Conservation (phyloP, 2,797 vertebrate species). For the Mormyrus hasselquistii region DNA sequence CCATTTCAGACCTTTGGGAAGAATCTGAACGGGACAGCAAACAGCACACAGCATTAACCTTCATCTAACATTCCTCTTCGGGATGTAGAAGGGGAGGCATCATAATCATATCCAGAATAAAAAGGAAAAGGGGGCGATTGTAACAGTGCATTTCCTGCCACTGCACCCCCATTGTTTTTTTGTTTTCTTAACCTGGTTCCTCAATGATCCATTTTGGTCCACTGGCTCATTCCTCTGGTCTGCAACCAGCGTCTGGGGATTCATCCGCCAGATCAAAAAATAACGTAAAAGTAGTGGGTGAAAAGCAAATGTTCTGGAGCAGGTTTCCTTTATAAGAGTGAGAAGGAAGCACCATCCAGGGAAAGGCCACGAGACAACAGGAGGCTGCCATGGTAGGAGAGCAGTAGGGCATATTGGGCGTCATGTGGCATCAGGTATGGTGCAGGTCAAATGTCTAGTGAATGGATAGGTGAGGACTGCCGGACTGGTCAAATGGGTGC, state of each 20-base stretch:
- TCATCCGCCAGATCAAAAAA: neutral
- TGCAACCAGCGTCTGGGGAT: constrained; percentile 20
- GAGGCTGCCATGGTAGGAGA: neutral
- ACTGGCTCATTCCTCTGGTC: constrained; percentile 41
- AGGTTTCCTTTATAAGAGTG: neutral
- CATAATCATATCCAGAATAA: constrained; percentile 34
- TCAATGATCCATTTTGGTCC: constrained; percentile 50
- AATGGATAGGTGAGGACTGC: constrained; percentile 17
- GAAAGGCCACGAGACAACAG: neutral
- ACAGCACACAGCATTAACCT: constrained; percentile 53
- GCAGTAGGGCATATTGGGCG: neutral
- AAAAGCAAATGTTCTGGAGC: neutral
- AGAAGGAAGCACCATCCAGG: neutral
- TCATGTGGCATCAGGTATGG: neutral
- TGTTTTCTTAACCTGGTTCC: constrained; percentile 50
- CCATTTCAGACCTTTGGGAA: constrained; percentile 32
- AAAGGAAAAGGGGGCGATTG: constrained; percentile 27
- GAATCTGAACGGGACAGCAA: constrained; percentile 49
- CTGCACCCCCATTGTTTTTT: constrained; percentile 14
- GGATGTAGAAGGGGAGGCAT: constrained; percentile 45
- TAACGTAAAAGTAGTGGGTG: neutral
- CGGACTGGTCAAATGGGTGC: constrained; percentile 35
- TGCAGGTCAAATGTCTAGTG: neutral
- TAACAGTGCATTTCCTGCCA: constrained; percentile 44
- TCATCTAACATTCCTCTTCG: constrained; percentile 44